These are phyloP conservation scores for Orycteropus afer DNA, from an alignment of 2,113 vertebrate species.

Conservation along the genomic window DNA sequence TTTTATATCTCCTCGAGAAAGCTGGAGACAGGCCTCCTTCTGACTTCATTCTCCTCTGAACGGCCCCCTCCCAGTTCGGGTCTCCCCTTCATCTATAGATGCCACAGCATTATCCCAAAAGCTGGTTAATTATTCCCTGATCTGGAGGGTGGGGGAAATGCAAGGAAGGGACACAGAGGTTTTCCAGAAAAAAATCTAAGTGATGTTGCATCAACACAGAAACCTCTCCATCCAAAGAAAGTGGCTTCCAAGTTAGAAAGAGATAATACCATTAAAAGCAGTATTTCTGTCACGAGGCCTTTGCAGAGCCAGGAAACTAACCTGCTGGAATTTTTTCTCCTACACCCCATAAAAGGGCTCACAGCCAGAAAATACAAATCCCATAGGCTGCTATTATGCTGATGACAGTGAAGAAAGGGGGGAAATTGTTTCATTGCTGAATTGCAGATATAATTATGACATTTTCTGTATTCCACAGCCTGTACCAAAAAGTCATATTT, in stretches of 20 bases:
- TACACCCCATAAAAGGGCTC: constrained; percentile 68
- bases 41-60: constrained; percentile 9
- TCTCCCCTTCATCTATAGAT: constrained; percentile 28
- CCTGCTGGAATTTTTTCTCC: constrained; percentile 69
- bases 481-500: constrained; percentile 68
- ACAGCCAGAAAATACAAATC: constrained; percentile 64
- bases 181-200: constrained; percentile 56
- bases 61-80: not conserved
- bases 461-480: constrained; percentile 74
- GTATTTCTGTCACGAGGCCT: constrained; percentile 66
- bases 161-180: constrained; percentile 34
- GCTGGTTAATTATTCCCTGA: constrained; percentile 61
- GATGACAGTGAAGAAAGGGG: constrained; percentile 70
- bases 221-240: not conserved
- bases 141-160: constrained; percentile 45
- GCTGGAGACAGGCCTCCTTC: constrained; percentile 37
- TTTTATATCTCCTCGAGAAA: constrained; percentile 66
- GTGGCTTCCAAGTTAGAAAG: constrained; percentile 62
- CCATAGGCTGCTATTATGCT: constrained; percentile 67
- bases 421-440: constrained; percentile 76
- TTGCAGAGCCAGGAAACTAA: constrained; percentile 73
- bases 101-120: constrained; percentile 29
- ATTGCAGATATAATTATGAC: constrained; percentile 72
- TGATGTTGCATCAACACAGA: not conserved
- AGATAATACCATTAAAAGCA: constrained; percentile 76